These are phyloP conservation scores for Caretta caretta DNA, from an alignment of 2,113 vertebrate genomes.

Conservation along the genomic window DNA sequence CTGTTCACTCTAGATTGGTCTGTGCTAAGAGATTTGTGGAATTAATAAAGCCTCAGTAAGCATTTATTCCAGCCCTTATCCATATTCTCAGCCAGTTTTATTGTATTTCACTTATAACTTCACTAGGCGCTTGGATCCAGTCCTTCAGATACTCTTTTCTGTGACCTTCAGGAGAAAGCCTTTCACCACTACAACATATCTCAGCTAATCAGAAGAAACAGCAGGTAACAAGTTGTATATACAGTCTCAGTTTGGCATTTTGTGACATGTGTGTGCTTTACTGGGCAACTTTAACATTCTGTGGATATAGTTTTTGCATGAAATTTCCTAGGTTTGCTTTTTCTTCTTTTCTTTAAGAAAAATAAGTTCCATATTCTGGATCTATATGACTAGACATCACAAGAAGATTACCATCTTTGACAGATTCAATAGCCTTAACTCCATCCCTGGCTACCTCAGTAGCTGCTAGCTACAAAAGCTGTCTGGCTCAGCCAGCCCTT, in stretches of 20 bases:
- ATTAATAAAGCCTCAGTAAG: neutral
- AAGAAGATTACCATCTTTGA: neutral
- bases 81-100: neutral
- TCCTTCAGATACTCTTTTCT: neutral
- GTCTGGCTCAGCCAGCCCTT: neutral
- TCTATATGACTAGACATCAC: neutral
- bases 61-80: neutral
- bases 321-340: neutral
- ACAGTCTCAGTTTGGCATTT: neutral
- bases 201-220: neutral
- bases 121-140: neutral
- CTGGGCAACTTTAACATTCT: neutral
- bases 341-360: neutral
- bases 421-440: neutral
- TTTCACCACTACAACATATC: neutral
- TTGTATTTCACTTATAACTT: neutral
- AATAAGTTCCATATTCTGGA: neutral
- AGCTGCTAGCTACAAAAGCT: neutral
- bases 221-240: neutral
- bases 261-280: neutral
- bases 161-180: neutral
- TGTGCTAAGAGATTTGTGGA: neutral
- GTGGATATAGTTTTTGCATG: neutral
- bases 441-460: no score
- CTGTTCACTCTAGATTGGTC: no score